A percentile compares a stretch with the other conserved stretches of the same genome.
phyloP scores from a whole-genome alignment of 2,888 invertebrate genomes.

The Trachelus stipa region DNA sequence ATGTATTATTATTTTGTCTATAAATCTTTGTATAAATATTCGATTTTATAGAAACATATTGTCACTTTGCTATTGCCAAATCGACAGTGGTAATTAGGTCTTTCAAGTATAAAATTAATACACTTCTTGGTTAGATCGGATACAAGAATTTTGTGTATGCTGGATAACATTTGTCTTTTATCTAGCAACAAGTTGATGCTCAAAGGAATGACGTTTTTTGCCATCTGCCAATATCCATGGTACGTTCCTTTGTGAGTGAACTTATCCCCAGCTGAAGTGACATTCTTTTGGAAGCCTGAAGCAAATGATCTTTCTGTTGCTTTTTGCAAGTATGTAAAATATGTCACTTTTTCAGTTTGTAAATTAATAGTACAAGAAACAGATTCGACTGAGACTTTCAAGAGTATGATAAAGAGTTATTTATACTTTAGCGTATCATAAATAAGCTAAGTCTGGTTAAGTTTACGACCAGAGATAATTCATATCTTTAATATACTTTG shows the following conservation, averaged over 20 bases:
- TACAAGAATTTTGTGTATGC: neutral
- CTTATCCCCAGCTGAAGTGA: neutral
- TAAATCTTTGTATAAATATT: neutral
- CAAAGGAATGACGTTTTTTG: neutral
- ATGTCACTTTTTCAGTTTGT: neutral
- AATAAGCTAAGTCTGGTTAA: neutral
- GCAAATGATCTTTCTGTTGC: neutral
- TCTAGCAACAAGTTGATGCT: neutral
- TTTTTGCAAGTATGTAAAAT: neutral
- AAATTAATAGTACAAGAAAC: neutral
- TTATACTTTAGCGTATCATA: neutral
- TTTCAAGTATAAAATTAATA: neutral
- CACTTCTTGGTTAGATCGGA: neutral
- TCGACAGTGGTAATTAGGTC: neutral
- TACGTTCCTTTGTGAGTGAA: neutral
- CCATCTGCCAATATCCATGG: neutral
- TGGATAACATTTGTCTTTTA: neutral
- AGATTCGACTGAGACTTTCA: neutral
- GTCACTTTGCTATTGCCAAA: neutral
- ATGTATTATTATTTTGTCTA: conserved; percentile 8
- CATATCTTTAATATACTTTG: neutral
- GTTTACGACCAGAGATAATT: neutral
- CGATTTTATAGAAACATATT: neutral
- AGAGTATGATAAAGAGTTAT: neutral
- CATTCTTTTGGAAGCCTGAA: neutral